Evolutionary conservation across 35 echinoderm and acorn worm genomes (phyloP).

Genomic region (Apostichopus parvimensis): DNA sequence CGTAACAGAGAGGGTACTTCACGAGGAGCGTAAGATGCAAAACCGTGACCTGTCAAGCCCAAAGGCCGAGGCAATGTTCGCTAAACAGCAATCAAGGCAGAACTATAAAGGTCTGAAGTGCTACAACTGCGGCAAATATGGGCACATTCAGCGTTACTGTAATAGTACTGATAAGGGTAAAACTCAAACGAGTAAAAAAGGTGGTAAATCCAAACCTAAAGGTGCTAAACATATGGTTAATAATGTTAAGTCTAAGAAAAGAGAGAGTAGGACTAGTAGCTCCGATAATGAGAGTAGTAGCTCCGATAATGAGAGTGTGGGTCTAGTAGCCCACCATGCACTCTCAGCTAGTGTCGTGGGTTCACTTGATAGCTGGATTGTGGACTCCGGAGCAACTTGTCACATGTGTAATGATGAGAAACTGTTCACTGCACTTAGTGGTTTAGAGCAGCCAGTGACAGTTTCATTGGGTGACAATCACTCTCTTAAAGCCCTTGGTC

Average conservation of each 20-base stretch:
- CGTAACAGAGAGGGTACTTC: not conserved
- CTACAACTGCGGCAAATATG: conserved; percentile 18
- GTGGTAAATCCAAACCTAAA: not conserved
- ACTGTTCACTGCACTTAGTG: not conserved
- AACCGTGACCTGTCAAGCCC: not conserved
- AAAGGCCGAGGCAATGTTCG: not conserved
- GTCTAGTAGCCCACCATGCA: conserved; percentile 10
- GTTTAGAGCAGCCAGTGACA: too few relatives aligned
- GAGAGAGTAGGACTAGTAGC: not conserved
- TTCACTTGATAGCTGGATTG: not conserved
- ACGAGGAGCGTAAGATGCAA: not conserved
- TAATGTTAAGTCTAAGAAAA: conserved; percentile 10
- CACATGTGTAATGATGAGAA: conserved; percentile 30
- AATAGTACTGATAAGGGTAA: not conserved
- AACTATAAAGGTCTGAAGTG: conserved; percentile 1
- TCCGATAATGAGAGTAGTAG: conserved; percentile 21
- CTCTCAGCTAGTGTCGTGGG: conserved; percentile 9
- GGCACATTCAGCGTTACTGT: conserved; percentile 6
- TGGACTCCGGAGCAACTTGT: too few relatives aligned
- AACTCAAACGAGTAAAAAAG: not conserved
- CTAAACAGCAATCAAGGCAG: not conserved
- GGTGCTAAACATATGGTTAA: not conserved
- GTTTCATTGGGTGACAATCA: not conserved
- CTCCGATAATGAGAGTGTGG: conserved; percentile 19
- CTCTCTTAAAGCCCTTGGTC: not conserved